Conservation (phyloP, 2,888 invertebrate species). For the Tanytarsus gracilentus region DNA sequence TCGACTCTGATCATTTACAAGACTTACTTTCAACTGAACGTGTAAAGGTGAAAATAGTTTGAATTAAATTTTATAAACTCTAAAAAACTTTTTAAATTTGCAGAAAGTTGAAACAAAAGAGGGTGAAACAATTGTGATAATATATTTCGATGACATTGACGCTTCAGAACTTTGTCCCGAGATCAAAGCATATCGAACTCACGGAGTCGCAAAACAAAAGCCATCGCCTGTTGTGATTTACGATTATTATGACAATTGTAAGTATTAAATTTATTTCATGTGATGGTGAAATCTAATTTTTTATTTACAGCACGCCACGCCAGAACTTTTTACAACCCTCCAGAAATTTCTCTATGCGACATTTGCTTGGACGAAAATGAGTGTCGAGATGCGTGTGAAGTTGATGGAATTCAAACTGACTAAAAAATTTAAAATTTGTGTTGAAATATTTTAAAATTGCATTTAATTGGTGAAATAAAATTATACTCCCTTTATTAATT, state of each 20-base stretch:
- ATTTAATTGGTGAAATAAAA: too few species aligned
- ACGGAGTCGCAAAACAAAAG: constrained; percentile 74
- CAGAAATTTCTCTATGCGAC: constrained; percentile 64
- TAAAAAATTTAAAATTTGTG: too few species aligned
- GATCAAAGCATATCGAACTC: constrained; percentile 66
- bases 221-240: constrained; percentile 76
- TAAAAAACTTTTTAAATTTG: constrained; percentile 40
- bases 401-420: too few species aligned
- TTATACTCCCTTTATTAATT: too few species aligned
- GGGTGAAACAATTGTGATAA: constrained; percentile 48
- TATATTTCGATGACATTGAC: constrained; percentile 58
- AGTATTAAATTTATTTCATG: constrained; percentile 43
- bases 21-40: constrained; percentile 34
- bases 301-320: constrained; percentile 67
- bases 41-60: constrained; percentile 35
- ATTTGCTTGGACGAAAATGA: constrained; percentile 69
- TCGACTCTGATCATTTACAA: constrained; percentile 62
- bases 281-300: constrained; percentile 22
- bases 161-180: constrained; percentile 64
- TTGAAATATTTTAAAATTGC: too few species aligned
- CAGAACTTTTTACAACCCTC: constrained; percentile 68
- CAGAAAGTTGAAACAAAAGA: constrained; percentile 56
- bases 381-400: constrained; percentile 37
- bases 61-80: background rate
- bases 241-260: constrained; percentile 87